Base-by-base conservation (phyloP, 2,797 vertebrate species). In the Echeneis naucrates region DNA sequence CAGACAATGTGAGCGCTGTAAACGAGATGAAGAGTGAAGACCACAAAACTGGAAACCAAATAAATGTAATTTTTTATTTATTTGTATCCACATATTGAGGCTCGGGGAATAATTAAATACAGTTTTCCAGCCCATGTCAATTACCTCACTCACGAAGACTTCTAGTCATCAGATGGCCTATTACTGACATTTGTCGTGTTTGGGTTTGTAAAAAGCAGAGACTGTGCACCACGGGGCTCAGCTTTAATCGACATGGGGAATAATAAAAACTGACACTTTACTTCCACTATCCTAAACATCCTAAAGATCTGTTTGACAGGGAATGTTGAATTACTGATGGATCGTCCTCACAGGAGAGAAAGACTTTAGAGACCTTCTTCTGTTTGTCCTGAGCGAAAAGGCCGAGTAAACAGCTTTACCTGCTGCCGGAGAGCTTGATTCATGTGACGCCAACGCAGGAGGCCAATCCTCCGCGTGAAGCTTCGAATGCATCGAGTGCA, bases 81-180 rank as follows among this genome's bases (percentile, higher is more conserved):
- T 50, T 58, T 26, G 27, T 16, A 27, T 16, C 13, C 44, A 4
- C 16, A 17, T 13, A 37, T 3, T 19, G 48, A 67, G 27, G 53
- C 47, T 14, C 21, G 42, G 44, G 14, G 27, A 44, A 42, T 33
- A 40, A 65, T 65, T 54, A 48, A 55, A 58, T 32, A 16, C 45
- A 50, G 13, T 68, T 77, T 59, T 50, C 33, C 30, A 52, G 23
- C 55, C 35, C 3, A 4, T 54, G 47, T 21, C 63, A 71, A 63
- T 52, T 19, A 65, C 44, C 52, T 51, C 14, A 48, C 38, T 57
- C 54, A 13, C 35, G 13, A n/a, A 67, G 14, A 35, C 30, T 44
- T 32, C n/a, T 33, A 47, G 63, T 50, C 30, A 56, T 70, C 61
- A 48, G 27, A 53, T 21, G 19, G 35, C 32, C 23, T 19, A 6